Conservation (phyloP, 2,113 vertebrate species). For the Tragelaphus strepsiceros region DNA sequence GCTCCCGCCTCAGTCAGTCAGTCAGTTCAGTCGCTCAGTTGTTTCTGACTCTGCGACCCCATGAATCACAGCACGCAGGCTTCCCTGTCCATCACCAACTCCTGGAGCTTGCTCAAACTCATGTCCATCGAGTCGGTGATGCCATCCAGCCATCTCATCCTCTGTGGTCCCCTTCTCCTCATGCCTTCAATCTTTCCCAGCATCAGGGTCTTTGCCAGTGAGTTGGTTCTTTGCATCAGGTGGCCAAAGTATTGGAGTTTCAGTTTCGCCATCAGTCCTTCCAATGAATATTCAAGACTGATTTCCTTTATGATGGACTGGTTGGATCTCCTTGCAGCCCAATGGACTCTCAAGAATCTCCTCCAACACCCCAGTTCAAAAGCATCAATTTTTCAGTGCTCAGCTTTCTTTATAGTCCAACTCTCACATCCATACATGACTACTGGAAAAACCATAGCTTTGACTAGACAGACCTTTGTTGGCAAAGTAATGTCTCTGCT, state of each 20-base stretch:
- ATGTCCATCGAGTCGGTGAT: neutral
- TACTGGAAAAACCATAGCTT: neutral
- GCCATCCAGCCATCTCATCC: neutral
- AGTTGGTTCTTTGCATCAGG: accelerated
- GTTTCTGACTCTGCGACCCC: neutral
- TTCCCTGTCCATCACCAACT: neutral
- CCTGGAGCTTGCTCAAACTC: neutral
- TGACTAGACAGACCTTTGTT: neutral
- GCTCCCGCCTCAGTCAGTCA: neutral
- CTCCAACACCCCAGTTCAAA: neutral
- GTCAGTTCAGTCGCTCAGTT: neutral
- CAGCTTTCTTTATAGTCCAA: neutral
- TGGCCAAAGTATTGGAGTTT: neutral
- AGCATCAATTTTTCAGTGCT: neutral
- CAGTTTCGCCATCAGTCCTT: neutral
- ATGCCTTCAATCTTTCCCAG: neutral
- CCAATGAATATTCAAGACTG: neutral
- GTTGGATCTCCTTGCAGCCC: neutral
- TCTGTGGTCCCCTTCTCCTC: neutral
- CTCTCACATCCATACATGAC: neutral
- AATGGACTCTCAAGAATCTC: neutral
- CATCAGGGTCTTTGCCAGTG: neutral
- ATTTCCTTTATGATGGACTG: neutral
- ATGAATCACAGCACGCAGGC: accelerated
- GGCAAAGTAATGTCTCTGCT: neutral